phyloP scores from a whole-genome alignment of 2,888 invertebrate genomes.

The Tineola bisselliella region DNA sequence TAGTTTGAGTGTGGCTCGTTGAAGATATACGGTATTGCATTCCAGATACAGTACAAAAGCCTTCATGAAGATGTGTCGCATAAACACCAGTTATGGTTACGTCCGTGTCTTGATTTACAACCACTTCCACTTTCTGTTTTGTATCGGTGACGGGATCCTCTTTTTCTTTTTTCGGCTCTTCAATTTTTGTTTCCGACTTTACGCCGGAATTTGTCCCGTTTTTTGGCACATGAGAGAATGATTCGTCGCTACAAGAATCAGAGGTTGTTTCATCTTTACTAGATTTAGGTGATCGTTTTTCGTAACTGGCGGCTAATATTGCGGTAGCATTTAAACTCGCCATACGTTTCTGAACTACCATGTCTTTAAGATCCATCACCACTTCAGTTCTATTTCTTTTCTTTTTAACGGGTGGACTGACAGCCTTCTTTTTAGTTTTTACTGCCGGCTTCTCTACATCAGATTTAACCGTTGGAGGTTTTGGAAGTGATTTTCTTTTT shows the following conservation, averaged over 20 bases:
- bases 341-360: slow-evolving; percentile 90
- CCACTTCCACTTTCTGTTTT: slow-evolving; percentile 77
- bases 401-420: slow-evolving; percentile 56
- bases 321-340: slow-evolving; percentile 91
- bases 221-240: slow-evolving; percentile 62
- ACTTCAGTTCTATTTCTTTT: slow-evolving; percentile 70
- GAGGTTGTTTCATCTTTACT: slow-evolving; percentile 68
- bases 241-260: slow-evolving; percentile 65
- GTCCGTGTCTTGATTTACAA: slow-evolving; percentile 86
- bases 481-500: slow-evolving; percentile 46
- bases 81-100: slow-evolving; percentile 90
- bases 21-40: slow-evolving; percentile 91
- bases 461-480: slow-evolving; percentile 42
- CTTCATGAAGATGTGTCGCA: slow-evolving; percentile 83
- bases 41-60: slow-evolving; percentile 84
- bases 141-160: slow-evolving; percentile 36
- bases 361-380: slow-evolving; percentile 84
- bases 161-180: slow-evolving; percentile 46
- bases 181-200: slow-evolving; percentile 61
- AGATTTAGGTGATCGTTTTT: slow-evolving; percentile 72
- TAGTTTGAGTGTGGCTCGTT: slow-evolving; percentile 86
- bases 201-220: slow-evolving; percentile 63
- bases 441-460: slow-evolving; percentile 60
- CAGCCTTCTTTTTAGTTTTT: slow-evolving; percentile 50
- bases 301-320: slow-evolving; percentile 89